phyloP scores from a whole-genome alignment of 2,888 invertebrate species.

The Prostheceraeus crozeri region DNA sequence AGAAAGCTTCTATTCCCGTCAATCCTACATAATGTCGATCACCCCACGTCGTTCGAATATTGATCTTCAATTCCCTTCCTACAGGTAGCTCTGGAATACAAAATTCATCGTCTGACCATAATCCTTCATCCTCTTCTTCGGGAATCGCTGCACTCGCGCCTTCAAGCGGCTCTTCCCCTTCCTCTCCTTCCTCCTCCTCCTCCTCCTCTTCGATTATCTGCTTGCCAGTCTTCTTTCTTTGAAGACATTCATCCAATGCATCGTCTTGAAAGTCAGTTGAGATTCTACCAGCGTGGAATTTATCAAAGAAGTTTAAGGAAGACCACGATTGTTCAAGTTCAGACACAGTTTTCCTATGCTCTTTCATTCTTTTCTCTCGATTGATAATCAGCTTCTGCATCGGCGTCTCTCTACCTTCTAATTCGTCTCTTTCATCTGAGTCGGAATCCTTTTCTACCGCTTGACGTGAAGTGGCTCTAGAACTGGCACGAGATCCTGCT shows the following conservation, averaged over 20 bases:
- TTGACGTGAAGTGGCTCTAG: too few relatives aligned
- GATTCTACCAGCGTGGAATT: slow-evolving; percentile 52
- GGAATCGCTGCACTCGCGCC: too few relatives aligned
- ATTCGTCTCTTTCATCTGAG: too few relatives aligned
- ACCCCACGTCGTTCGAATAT: slow-evolving; percentile 68
- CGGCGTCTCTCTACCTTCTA: slow-evolving; percentile 43
- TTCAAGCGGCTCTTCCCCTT: slow-evolving; percentile 14
- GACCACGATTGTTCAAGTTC: slow-evolving; percentile 54
- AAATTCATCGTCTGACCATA: slow-evolving; percentile 57
- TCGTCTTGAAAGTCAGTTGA: slow-evolving; percentile 52
- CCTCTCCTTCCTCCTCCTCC: too few relatives aligned
- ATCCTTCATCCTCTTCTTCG: slow-evolving; percentile 28
- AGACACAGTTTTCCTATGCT: too few relatives aligned
- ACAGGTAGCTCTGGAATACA: slow-evolving; percentile 69
- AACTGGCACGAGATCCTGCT: too few relatives aligned
- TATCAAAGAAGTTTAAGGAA: slow-evolving; percentile 53
- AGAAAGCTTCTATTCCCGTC: slow-evolving; percentile 71
- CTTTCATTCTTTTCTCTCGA: slow-evolving; percentile 25
- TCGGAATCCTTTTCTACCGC: too few relatives aligned
- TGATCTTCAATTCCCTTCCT: slow-evolving; percentile 65
- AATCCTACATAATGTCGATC: slow-evolving; percentile 71
- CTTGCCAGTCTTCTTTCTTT: not conserved
- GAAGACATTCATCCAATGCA: slow-evolving; percentile 17
- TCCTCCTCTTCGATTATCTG: not conserved
- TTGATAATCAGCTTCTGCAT: slow-evolving; percentile 51